Evolutionary conservation across 2,113 vertebrate species (phyloP), one percentile per base, ranked within the genome.

Genomic region (Propithecus coquereli): DNA sequence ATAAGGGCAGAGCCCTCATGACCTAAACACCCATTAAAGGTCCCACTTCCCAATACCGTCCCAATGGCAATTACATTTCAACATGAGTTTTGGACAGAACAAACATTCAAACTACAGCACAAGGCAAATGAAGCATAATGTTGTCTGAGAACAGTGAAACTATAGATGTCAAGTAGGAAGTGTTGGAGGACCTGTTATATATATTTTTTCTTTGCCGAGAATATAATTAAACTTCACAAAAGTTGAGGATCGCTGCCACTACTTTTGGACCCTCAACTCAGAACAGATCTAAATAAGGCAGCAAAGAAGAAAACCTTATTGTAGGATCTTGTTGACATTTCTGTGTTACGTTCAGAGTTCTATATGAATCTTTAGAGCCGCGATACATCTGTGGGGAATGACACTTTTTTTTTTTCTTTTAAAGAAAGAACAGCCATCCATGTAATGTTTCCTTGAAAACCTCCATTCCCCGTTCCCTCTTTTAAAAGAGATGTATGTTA

Each of bases 181-280:
- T 71, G 9, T 82, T 94, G 40, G 87, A 93, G 47, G 70, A 61
- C 25, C 47, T 92, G 59, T 83, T 83, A 43, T 32, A 3, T 45
- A 32, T 82, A 37, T 50, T 91, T 80, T 65, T 93, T 68, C 66
- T 80, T 95, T 92, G 59, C 76, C 17, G 54, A 93, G 34, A 91
- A 83, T 93, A 50, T 73, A 93, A 80, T 79, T 96, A 63, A 97
- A 86, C 32, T 63, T 91, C 73, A 68, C 43, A 95, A 77, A 91
- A 54, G 43, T 70, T 79, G 59, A 91, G 37, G 43, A 68, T 82
- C 68, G 68, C 40, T 88, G 59, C 7, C 43, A 83, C 82, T 91
- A 74, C 91, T 86, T 94, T 96, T 93, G 43, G 54, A 94, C 68
- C 74, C 70, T 93, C 74, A 73, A 57, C 32, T 82, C 7, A 40